These are phyloP conservation scores for Ennomos fuscantarius DNA, from an alignment of 2,888 invertebrate species.

Conservation along the genomic window DNA sequence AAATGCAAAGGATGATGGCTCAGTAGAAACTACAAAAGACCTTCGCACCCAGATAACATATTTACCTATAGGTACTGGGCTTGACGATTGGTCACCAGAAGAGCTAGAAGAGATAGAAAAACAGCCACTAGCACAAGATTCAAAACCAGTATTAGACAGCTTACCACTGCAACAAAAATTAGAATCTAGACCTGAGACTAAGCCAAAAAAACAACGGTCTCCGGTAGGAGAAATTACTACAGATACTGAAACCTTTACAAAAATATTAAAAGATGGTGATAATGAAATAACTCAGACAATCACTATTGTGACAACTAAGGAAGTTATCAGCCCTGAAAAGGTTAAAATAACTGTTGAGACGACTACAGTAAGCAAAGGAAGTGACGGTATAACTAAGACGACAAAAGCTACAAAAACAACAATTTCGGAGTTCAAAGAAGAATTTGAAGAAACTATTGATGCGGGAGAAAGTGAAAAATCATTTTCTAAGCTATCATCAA, in stretches of 20 bases:
- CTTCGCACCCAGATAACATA: conserved; percentile 79
- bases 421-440: conserved; percentile 79
- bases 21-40: conserved; percentile 79
- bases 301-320: conserved; percentile 79
- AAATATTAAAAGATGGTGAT: conserved; percentile 73
- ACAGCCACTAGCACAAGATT: conserved; percentile 55
- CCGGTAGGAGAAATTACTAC: conserved; percentile 79
- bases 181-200: conserved; percentile 51
- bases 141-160: conserved; percentile 52
- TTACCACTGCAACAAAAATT: conserved; percentile 53
- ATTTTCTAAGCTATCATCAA: conserved; percentile 77
- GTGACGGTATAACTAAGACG: conserved; percentile 78
- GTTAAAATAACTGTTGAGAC: conserved; percentile 78
- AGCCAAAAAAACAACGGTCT: conserved; percentile 70
- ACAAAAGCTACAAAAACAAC: conserved; percentile 81
- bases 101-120: conserved; percentile 72
- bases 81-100: conserved; percentile 80
- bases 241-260: conserved; percentile 77
- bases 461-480: conserved; percentile 80
- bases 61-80: conserved; percentile 72
- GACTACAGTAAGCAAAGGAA: conserved; percentile 76
- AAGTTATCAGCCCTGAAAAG: conserved; percentile 80
- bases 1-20: conserved; percentile 70
- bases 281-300: conserved; percentile 78
- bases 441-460: conserved; percentile 77